These are phyloP conservation scores for Trichomycterus rosablanca DNA, from an alignment of 2,113 vertebrate species.

Conservation along the genomic window DNA sequence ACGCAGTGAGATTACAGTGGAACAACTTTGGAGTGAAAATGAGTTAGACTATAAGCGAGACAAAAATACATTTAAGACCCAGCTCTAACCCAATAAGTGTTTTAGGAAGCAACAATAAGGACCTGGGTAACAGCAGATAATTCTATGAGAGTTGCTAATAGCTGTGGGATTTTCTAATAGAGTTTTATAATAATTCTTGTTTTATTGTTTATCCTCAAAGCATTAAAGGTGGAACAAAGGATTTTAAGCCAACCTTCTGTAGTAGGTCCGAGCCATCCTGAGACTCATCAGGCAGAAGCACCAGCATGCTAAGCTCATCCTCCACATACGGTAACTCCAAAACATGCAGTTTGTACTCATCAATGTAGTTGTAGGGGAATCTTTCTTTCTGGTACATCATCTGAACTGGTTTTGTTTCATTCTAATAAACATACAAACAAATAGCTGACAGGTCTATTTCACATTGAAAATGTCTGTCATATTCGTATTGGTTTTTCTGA, in stretches of 20 bases:
- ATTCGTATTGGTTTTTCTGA: too few relatives aligned
- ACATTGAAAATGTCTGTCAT: background rate
- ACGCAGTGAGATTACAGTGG: too few relatives aligned
- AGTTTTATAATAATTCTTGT: background rate
- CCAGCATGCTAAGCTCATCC: conserved; percentile 82
- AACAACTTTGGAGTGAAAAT: too few relatives aligned
- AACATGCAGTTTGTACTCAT: conserved; percentile 66
- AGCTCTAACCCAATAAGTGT: too few relatives aligned
- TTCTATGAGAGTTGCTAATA: too few relatives aligned
- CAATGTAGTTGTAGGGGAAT: conserved; percentile 69
- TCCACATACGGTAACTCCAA: conserved; percentile 79
- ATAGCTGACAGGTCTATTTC: background rate
- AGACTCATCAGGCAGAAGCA: conserved; percentile 77
- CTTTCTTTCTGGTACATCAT: conserved; percentile 86
- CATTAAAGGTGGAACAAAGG: background rate
- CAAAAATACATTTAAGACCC: too few relatives aligned
- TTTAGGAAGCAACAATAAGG: too few relatives aligned
- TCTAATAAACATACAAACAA: conserved; percentile 56
- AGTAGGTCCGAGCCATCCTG: conserved; percentile 69
- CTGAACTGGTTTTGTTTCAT: conserved; percentile 73
- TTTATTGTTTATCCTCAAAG: background rate
- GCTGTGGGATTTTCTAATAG: too few relatives aligned
- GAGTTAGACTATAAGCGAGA: too few relatives aligned
- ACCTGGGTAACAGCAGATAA: too few relatives aligned
- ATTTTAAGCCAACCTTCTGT: conserved; percentile 65